Evolutionary conservation across 2,888 invertebrate species (phyloP), one percentile per base, ranked within the genome.

Genomic region (Limnephilus auricula): DNA sequence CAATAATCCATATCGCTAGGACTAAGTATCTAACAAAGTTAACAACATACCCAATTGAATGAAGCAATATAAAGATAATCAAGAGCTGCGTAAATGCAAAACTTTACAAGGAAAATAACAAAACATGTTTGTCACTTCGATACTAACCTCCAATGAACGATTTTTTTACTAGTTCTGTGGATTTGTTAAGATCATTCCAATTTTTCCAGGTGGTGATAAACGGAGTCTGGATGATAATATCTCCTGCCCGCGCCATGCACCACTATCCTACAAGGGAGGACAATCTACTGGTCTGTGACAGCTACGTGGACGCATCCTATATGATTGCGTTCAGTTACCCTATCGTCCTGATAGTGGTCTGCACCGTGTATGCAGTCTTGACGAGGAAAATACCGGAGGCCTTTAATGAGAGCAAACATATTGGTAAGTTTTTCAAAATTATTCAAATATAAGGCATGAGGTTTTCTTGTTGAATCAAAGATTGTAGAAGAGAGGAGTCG

Each of bases 371-470:
- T 94, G 99, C 99, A 0, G 97, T 99, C 0, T 97, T 99, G 86
- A 99, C 99, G 0, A 96, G 99, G 93, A 99, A 99, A 96, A 98
- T 99, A 93, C 99, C 99, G 0, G 99, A 99, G 95, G 99, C 99
- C 80, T 99, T 99, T 95, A 99, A 99, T 95, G 99, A 99, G 95
- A 99, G 99, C 94, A 99, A 99, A 95, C 99, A 99, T 95, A 99
- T 99, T 94, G 99, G 99, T 97, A 94, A 96, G 97, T 94, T 40
- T 84, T 34, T 65, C n/a, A 6, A n/a, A 65, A 65, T 25, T 65
- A 6, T 18, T 50, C 18, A 25, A 25, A 6, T 4, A 18, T 5
- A 1, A 25, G 65, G 9, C 25, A 5, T 25, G 25, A 25, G 25
- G 4, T 2, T 25, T 65, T 65, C 6, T 18, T n/a, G n/a, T n/a